Evolutionary conservation across 2,888 invertebrate species (phyloP), one percentile per base, ranked within the genome.

Genomic region (Agonum fuliginosum): DNA sequence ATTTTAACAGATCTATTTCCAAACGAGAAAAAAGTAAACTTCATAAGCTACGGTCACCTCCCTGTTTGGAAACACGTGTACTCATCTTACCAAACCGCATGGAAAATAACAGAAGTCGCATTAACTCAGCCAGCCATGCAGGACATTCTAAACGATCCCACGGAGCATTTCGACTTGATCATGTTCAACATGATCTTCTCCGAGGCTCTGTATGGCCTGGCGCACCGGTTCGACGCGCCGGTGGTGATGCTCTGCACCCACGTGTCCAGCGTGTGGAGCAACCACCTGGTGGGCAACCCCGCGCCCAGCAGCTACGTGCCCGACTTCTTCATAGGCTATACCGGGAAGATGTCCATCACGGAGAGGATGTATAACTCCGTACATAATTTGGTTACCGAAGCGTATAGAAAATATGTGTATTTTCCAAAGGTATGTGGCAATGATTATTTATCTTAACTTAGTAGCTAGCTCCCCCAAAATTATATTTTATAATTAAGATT

Each of bases 101-200:
- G 37, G 8, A 2, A 6, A 3, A 14, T 22, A 12, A 78, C 80
- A n/a, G 80, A 81, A 73, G 12, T 37, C 5, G 37, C 80, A 0
- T 69, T 84, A 1, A 78, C 78, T 5, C 78, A 81, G 22, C 46
- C 71, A 46, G 79, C 81, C 10, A 81, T 84, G 0, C 81, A 83
- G 69, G 71, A 83, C 8, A 78, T 85, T 1, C 22, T 83, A 6
- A 79, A 81, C 4, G 82, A 82, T 1, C 58, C 70, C 22, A 77
- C 81, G 4, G 80, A 82, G 74, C 72, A 79, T 4, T 83, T 84
- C 37, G 85, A 85, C 75, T 22, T 84, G 1, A 80, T 85, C 6
- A 79, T 85, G 8, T 34, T 82, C 24, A 84, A 84, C 65, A 80
- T 82, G 54, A 83, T 84, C 69, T 22, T 82, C 6, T 82, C 83